phyloP scores from a whole-genome alignment of 2,113 vertebrate genomes.

The Cyanoderma ruficeps region DNA sequence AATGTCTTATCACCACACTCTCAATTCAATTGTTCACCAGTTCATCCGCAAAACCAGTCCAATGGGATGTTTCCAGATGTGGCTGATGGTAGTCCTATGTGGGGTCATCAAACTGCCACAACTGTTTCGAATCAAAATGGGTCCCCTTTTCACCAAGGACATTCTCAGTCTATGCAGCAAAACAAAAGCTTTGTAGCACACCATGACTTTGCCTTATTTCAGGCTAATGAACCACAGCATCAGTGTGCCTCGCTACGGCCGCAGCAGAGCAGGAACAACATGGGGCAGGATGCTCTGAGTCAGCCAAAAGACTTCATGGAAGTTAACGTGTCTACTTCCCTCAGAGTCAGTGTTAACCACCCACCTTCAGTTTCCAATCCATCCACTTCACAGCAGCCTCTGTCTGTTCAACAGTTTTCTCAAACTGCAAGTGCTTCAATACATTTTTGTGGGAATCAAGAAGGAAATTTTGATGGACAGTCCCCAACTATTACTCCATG shows the following conservation, averaged over 20 bases:
- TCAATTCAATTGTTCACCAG: constrained; percentile 84
- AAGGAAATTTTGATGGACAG: constrained; percentile 76
- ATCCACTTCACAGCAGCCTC: constrained; percentile 77
- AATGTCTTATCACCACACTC: constrained; percentile 85
- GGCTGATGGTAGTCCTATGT: constrained; percentile 89
- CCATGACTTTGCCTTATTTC: constrained; percentile 90
- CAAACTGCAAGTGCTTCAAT: constrained; percentile 77
- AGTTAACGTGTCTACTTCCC: constrained; percentile 75
- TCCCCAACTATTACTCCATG: constrained; percentile 85
- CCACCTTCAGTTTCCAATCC: constrained; percentile 75
- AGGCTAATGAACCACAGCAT: constrained; percentile 82
- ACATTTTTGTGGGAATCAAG: constrained; percentile 80
- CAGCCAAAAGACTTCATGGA: constrained; percentile 87
- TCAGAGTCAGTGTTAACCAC: constrained; percentile 77
- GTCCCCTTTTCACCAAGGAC: constrained; percentile 86
- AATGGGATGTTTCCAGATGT: constrained; percentile 92
- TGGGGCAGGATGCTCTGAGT: constrained; percentile 75
- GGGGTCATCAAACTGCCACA: constrained; percentile 88
- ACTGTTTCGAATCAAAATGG: constrained; percentile 80
- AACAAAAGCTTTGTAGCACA: constrained; percentile 85
- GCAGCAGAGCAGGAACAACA: constrained; percentile 75
- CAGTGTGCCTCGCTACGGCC: constrained; percentile 73
- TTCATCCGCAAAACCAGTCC: constrained; percentile 84
- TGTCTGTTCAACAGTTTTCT: constrained; percentile 81
- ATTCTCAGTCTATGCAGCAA: constrained; percentile 85